Conservation (phyloP, 1,140 invertebrate genomes). For the Calephelis nemesis region DNA sequence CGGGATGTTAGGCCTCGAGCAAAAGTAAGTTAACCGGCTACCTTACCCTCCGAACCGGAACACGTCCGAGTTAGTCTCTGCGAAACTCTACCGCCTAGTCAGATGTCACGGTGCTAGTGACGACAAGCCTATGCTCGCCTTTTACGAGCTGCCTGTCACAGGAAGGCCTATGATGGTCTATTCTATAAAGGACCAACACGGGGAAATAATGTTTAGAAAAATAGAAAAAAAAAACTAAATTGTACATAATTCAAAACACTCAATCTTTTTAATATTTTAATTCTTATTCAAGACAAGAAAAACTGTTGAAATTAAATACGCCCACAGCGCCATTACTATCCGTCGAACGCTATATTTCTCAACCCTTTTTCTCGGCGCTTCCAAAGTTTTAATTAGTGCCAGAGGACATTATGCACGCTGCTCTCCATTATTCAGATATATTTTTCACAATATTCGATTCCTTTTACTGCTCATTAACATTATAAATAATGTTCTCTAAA, state of each 20-base stretch:
- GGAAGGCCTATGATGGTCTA: no score
- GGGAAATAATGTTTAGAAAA: no score
- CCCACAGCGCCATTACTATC: conserved; percentile 68
- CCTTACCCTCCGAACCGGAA: no score
- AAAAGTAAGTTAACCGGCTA: no score
- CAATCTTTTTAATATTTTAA: conserved; percentile 54
- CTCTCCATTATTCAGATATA: conserved; percentile 38
- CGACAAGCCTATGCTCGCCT: no score
- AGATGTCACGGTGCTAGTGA: no score
- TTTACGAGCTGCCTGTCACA: no score
- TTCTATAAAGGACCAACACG: no score
- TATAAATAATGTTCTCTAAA: background rate
- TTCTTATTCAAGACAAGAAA: conserved; percentile 54
- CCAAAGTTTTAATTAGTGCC: conserved; percentile 78
- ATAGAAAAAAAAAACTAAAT: background rate
- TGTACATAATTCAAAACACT: conserved; percentile 22
- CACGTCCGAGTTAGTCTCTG: no score
- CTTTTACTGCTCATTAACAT: conserved; percentile 21
- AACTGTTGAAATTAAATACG: conserved; percentile 62
- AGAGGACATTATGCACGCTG: conserved; percentile 72
- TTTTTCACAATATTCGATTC: conserved; percentile 47
- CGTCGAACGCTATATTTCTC: conserved; percentile 70
- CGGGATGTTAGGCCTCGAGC: no score
- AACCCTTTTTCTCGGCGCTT: conserved; percentile 71
- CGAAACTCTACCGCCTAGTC: no score